Evolutionary conservation across 2,888 invertebrate species (phyloP), one percentile per base, ranked within the genome.

Genomic region (Dryobota labecula): DNA sequence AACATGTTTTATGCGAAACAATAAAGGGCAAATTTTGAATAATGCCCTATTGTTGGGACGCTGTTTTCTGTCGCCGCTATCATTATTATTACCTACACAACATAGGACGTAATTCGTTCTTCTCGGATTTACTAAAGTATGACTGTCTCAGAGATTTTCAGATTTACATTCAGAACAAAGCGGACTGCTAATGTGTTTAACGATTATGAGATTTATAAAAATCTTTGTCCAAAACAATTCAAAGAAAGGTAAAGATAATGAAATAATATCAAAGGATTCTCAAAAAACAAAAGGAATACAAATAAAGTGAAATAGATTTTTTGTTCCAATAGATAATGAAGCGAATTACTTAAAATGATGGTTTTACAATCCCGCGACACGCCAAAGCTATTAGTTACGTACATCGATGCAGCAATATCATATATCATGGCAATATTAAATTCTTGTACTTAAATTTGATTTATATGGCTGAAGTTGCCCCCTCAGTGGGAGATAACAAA

Each of bases 1-100:
- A 92, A 92, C 92, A 94, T 94, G 94, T 94, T 94, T 94, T 93
- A 93, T 93, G 91, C 85, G 91, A 89, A 89, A 94, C 93, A 93
- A 92, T 94, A 93, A 94, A 92, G 93, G 93, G 89, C 92, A 92
- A 92, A 94, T 94, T 93, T 92, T 91, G 93, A 92, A 94, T 94
- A 94, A 94, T 92, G 90, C 86, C 90, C 92, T 88, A 91, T 94
- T 94, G 94, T 94, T 90, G 83, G 76, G 83, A 86, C 87, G 89
- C 89, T 90, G 90, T 91, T 90, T 90, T 90, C 90, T 89, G 91
- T 89, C 90, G 87, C 88, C 90, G 90, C 91, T 91, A 91, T 89
- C 89, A 89, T 92, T 91, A 90, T 90, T 87, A 87, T 90, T 86
- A 87, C 84, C 85, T 81, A 78, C 73, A 77, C 61, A 83, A 83